Conservation (phyloP, 2,888 invertebrate species). For the Parnassius mnemosyne region DNA sequence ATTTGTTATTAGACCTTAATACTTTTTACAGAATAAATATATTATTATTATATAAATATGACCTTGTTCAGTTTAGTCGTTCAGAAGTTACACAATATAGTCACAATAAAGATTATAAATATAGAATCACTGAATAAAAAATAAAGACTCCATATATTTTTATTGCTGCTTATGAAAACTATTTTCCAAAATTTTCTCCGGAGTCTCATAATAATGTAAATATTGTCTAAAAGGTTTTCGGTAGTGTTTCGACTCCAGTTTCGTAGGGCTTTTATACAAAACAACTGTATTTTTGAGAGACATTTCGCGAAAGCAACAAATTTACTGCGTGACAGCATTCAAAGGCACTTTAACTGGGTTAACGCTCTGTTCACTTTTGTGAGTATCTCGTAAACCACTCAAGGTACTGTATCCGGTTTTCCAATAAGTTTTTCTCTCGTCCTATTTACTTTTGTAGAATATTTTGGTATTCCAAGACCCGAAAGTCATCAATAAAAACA, state of each 20-base stretch:
- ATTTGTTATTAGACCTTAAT: too few species aligned
- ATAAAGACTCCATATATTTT: too few species aligned
- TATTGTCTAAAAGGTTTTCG: background rate
- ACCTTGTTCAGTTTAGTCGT: too few species aligned
- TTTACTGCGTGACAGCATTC: slow-evolving; percentile 11
- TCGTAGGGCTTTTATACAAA: background rate
- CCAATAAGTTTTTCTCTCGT: background rate
- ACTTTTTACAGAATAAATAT: too few species aligned
- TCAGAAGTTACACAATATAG: too few species aligned
- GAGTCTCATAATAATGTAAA: background rate
- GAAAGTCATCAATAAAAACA: too few species aligned
- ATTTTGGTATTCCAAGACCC: too few species aligned
- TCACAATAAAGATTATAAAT: too few species aligned
- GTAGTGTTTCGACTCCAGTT: background rate
- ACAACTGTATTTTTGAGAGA: background rate
- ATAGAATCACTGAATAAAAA: too few species aligned
- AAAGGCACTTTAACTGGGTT: slow-evolving; percentile 1
- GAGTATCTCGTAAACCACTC: slow-evolving; percentile 3
- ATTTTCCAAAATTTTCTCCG: background rate
- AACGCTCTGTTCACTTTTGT: slow-evolving; percentile 2
- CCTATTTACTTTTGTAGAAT: too few species aligned
- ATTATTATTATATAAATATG: too few species aligned
- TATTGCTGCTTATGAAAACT: background rate
- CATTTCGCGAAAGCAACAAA: background rate
- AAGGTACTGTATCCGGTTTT: background rate